These are phyloP conservation scores for Hypotaenidia okinawae DNA, from an alignment of 2,797 vertebrate genomes.

Conservation along the genomic window DNA sequence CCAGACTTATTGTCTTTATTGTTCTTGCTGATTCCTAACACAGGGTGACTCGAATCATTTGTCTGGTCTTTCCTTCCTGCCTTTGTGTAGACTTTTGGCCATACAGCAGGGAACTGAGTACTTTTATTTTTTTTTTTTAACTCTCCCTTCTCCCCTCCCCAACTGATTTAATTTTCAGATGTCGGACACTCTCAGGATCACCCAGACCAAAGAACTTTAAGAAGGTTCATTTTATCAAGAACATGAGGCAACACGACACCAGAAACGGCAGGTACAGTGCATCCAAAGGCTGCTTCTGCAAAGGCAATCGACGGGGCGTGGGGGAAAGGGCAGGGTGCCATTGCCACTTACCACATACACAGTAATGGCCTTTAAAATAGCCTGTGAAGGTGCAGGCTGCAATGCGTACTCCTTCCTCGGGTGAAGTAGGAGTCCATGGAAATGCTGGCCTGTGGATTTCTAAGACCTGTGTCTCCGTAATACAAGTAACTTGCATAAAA, in stretches of 20 bases:
- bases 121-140: neutral
- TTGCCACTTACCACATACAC: neutral
- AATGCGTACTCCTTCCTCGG: accelerated
- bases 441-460: neutral
- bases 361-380: neutral
- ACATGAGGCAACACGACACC: constrained; percentile 95
- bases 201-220: constrained; percentile 99
- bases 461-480: neutral
- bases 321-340: neutral
- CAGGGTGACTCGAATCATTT: constrained; percentile 59
- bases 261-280: constrained; percentile 92
- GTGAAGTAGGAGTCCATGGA: accelerated
- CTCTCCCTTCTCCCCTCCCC: neutral
- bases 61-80: constrained; percentile 79
- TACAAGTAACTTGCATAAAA: neutral
- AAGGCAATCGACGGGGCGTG: accelerated
- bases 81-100: constrained; percentile 73
- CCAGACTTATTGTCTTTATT: constrained; percentile 54
- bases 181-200: constrained; percentile 97
- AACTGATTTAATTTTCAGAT: constrained; percentile 83
- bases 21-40: constrained; percentile 43
- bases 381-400: neutral
- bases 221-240: constrained; percentile 99
- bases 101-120: constrained; percentile 29
- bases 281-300: neutral